These are phyloP conservation scores for Poecilia latipinna DNA, from an alignment of 2,113 vertebrate species.

Conservation along the genomic window DNA sequence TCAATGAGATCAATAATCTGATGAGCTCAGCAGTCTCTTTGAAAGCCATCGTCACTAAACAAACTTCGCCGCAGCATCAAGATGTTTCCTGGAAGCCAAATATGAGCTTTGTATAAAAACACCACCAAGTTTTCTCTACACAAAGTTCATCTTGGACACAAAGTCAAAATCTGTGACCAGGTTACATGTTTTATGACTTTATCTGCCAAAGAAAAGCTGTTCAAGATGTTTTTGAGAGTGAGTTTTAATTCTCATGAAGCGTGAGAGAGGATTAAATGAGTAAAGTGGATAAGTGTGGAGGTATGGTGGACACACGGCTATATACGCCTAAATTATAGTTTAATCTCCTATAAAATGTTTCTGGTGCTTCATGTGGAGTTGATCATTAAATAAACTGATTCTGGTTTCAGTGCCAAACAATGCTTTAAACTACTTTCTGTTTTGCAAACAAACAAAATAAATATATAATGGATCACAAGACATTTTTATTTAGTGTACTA, in stretches of 20 bases:
- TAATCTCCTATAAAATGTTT: background rate
- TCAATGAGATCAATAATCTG: background rate
- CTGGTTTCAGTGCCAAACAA: no score
- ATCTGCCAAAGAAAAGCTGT: no score
- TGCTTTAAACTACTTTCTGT: no score
- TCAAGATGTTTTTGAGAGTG: no score
- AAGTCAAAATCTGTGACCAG: background rate
- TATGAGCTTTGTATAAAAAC: background rate
- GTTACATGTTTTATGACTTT: no score
- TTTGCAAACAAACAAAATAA: no score
- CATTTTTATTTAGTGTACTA: no score
- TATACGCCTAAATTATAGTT: background rate
- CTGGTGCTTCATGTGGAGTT: background rate
- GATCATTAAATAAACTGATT: no score
- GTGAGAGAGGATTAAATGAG: no score
- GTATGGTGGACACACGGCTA: background rate
- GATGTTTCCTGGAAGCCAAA: background rate
- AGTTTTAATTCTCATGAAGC: no score
- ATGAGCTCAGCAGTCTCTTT: background rate
- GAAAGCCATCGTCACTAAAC: background rate
- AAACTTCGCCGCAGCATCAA: background rate
- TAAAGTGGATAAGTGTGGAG: no score
- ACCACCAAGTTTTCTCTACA: background rate
- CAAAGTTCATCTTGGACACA: background rate
- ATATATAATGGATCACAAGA: no score